Percentiles rank a stretch among this genome's conserved stretches.
Evolutionary conservation across 1,140 invertebrate genomes (phyloP).

Genomic region (Diprion similis): DNA sequence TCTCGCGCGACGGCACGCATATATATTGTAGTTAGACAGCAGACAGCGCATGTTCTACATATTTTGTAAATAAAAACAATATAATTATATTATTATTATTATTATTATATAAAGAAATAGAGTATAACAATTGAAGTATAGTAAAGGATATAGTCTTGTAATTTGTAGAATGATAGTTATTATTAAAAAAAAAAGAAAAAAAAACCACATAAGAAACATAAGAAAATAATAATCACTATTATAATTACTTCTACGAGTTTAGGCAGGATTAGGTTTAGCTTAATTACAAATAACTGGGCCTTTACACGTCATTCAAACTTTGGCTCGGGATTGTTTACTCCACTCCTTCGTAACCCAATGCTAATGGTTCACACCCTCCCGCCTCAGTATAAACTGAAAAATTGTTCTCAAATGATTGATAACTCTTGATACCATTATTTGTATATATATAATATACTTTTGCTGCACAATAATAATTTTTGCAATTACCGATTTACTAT

Average conservation of each 20-base stretch:
- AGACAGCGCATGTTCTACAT: conserved; percentile 53
- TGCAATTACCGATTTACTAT: neutral
- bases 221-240: conserved; percentile 12
- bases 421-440: neutral
- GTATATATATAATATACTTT: neutral
- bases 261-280: conserved; percentile 46
- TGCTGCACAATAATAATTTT: neutral
- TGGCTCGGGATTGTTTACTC: conserved; percentile 43
- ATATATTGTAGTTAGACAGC: conserved; percentile 52
- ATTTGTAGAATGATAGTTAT: conserved; percentile 36
- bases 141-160: conserved; percentile 32
- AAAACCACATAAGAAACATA: neutral
- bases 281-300: conserved; percentile 46
- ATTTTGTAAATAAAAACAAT: conserved; percentile 53
- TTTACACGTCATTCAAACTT: conserved; percentile 45
- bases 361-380: neutral
- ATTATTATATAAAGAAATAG: conserved; percentile 39
- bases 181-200: neutral
- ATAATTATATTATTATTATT: conserved; percentile 25
- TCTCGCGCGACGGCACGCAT: conserved; percentile 55
- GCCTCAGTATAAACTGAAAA: neutral
- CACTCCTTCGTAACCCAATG: conserved; percentile 21
- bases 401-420: neutral
- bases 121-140: conserved; percentile 15
- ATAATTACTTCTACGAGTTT: conserved; percentile 17